A percentile compares a stretch with the other conserved stretches of the same genome.
These are phyloP conservation scores for Leucophora obtusa DNA, from an alignment of 2,888 invertebrate genomes.

Conservation along the genomic window DNA sequence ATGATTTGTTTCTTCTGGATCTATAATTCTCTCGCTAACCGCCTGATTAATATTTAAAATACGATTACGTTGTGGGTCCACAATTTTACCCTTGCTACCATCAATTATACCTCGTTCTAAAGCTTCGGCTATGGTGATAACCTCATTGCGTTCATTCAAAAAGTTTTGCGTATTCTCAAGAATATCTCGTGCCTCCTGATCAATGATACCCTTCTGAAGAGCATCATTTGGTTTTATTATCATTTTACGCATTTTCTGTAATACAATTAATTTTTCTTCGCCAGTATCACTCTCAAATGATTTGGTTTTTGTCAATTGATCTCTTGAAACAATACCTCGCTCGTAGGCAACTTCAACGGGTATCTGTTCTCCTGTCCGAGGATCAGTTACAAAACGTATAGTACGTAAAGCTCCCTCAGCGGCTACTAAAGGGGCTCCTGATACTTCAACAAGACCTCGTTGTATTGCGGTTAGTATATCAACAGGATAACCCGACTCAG, in stretches of 20 bases:
- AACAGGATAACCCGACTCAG: constrained; percentile 83
- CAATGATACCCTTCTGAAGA: constrained; percentile 87
- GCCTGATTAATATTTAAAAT: constrained; percentile 90
- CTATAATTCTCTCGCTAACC: constrained; percentile 88
- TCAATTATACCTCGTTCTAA: constrained; percentile 85
- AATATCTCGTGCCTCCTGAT: constrained; percentile 86
- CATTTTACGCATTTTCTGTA: constrained; percentile 89
- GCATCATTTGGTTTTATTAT: constrained; percentile 88
- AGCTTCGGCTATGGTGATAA: constrained; percentile 87
- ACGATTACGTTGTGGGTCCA: constrained; percentile 91
- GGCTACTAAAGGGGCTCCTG: constrained; percentile 87
- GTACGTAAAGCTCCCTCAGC: constrained; percentile 85
- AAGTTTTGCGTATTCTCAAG: constrained; percentile 83
- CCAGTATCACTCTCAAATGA: constrained; percentile 79
- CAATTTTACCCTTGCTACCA: constrained; percentile 86
- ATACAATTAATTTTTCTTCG: constrained; percentile 84
- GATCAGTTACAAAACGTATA: constrained; percentile 86
- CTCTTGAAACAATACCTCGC: constrained; percentile 83
- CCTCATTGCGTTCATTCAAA: constrained; percentile 81
- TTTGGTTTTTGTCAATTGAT: constrained; percentile 73
- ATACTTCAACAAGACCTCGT: constrained; percentile 86
- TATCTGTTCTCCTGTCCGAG: constrained; percentile 88
- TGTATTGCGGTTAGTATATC: constrained; percentile 87
- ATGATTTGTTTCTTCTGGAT: constrained; percentile 87
- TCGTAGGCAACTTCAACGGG: constrained; percentile 90